Base-by-base conservation (phyloP, 2,797 vertebrate genomes). In the Coccyzus lansbergi region DNA sequence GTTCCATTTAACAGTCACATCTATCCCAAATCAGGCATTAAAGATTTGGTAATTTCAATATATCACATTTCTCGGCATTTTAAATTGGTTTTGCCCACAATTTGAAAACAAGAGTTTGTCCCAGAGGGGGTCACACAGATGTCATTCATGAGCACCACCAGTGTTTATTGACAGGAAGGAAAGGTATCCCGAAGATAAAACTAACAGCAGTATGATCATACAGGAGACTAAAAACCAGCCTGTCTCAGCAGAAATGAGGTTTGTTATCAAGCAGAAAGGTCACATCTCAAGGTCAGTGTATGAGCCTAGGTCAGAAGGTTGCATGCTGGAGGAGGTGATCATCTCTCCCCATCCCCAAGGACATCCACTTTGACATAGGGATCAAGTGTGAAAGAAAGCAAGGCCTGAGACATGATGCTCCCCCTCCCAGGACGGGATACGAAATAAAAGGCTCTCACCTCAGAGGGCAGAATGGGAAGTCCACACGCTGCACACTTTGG, bases 401-500 rank as follows among this genome's bases (percentile, higher is more conserved):
- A 38, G 56, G 59, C 38, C 53, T n/a, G 16, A 79, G 40, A 67
- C 15, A 17, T 3, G 31, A 51, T 0, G 3, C 26, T 63, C 26
- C 44, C 36, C 40, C 33, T 22, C 12, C 40, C 26, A 40, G 0
- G 0, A 18, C 24, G 15, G 24, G 7, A 33, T 15, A 29, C 0
- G 5, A 36, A 88, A 83, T n/a, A 75, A 91, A 77, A 76, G 78
- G 77, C 18, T 85, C 98, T 99, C 97, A 99, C 99, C 98, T 99
- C 98, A 0, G 98, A 98, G 22, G 99, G 99, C 52, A 99, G 98
- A 95, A 99, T 99, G 84, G 99, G 98, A 93, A 99, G 99, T 74
- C 98, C 98, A 94, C 99, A 99, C 0, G 99, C 98, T 28, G 99
- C 98, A 97, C 99, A 99, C 97, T 99, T 99, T 10, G 99, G 99